phyloP scores from a whole-genome alignment of 2,888 invertebrate species.

The Melieria picta region DNA sequence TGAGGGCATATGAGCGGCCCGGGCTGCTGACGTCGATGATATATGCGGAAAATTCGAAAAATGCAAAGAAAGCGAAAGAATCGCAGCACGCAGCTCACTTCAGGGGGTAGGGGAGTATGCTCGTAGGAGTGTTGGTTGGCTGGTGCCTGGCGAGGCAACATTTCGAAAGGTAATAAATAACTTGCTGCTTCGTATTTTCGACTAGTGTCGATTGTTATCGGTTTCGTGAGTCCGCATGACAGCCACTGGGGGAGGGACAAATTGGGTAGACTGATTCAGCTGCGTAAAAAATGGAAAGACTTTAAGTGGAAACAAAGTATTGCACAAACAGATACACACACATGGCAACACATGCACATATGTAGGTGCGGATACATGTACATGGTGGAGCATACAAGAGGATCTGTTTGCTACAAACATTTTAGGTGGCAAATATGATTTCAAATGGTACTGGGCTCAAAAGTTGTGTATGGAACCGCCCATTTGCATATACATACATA shows the following conservation, averaged over 20 bases:
- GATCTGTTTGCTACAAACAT: too few relatives aligned
- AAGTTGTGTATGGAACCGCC: too few relatives aligned
- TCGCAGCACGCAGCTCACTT: not conserved
- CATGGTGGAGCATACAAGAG: too few relatives aligned
- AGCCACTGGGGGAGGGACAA: not conserved
- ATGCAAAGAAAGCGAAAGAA: not conserved
- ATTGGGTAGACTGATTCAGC: too few relatives aligned
- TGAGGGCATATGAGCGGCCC: too few relatives aligned
- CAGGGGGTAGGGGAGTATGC: not conserved
- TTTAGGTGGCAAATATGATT: too few relatives aligned
- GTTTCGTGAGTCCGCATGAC: constrained; percentile 30
- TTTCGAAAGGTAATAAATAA: constrained; percentile 34
- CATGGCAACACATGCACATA: not conserved
- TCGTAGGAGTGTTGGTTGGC: too few relatives aligned
- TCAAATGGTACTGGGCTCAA: too few relatives aligned
- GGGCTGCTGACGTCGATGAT: not conserved
- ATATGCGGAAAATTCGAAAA: not conserved
- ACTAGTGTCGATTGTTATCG: constrained; percentile 25
- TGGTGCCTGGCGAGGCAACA: too few relatives aligned
- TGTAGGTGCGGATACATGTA: not conserved
- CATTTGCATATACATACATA: too few relatives aligned
- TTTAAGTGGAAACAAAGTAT: not conserved
- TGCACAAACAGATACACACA: not conserved
- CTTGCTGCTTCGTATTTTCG: constrained; percentile 18
- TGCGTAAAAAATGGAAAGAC: not conserved